Evolutionary conservation across 2,113 vertebrate species (phyloP).

Genomic region (Dasyprocta punctata): DNA sequence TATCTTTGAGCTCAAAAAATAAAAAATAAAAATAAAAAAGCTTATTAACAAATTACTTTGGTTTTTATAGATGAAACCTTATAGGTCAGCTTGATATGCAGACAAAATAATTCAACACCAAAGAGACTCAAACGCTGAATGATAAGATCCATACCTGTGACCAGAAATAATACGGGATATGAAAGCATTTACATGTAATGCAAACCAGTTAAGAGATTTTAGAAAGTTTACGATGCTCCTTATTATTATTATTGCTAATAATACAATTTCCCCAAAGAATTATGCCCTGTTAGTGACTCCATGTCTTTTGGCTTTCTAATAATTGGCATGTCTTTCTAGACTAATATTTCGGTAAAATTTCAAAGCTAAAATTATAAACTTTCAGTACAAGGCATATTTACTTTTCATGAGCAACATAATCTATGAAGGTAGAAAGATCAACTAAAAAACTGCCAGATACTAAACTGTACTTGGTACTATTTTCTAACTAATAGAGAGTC

Average conservation of each 20-base stretch:
- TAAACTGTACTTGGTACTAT: background rate
- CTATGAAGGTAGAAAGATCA: background rate
- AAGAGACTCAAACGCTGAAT: constrained; percentile 15
- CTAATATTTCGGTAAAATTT: background rate
- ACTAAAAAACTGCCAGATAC: background rate
- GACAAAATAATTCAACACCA: constrained; percentile 47
- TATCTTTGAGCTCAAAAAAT: background rate
- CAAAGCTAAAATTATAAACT: background rate
- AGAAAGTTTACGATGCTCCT: background rate
- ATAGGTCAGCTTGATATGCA: constrained; percentile 25
- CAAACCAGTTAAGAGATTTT: constrained; percentile 11
- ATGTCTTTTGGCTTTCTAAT: background rate
- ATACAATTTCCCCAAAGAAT: background rate
- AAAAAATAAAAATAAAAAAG: constrained; percentile 34
- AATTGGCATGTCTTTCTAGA: background rate
- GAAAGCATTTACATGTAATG: constrained; percentile 9
- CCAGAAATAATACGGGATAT: constrained; percentile 1
- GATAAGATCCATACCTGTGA: background rate
- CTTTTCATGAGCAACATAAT: background rate
- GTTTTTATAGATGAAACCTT: constrained; percentile 26
- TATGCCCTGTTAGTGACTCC: background rate
- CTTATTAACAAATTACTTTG: constrained; percentile 46
- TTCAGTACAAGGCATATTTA: background rate
- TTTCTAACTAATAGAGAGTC: background rate
- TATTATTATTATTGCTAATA: background rate